Conservation (phyloP, 2,797 vertebrate genomes). For the Danionella dracula region DNA sequence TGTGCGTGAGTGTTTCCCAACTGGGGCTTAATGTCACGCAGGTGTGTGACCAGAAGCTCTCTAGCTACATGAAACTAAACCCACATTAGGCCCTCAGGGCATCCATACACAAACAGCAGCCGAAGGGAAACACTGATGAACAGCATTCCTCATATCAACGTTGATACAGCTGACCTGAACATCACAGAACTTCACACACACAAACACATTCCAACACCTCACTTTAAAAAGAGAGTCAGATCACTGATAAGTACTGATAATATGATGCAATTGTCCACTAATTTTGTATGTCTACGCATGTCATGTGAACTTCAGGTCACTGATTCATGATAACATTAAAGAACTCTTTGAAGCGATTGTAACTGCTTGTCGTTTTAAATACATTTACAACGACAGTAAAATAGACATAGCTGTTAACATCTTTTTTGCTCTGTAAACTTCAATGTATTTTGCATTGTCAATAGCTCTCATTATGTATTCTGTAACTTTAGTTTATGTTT, state of each 20-base stretch:
- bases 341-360: not conserved
- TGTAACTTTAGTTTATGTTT: no score
- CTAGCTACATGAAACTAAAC: constrained; percentile 28
- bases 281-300: not conserved
- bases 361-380: not conserved
- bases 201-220: not conserved
- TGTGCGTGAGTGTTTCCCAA: not conserved
- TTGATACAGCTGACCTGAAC: not conserved
- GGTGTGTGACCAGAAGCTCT: constrained; percentile 25
- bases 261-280: not conserved
- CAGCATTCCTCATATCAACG: constrained; percentile 7
- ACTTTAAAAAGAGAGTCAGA: not conserved
- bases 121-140: not conserved
- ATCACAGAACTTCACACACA: not conserved
- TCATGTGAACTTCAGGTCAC: not conserved
- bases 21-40: constrained; percentile 2
- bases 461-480: no score
- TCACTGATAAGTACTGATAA: not conserved
- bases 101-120: not conserved
- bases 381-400: no score
- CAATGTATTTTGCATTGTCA: no score
- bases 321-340: not conserved
- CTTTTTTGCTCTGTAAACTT: no score
- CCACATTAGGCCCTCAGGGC: not conserved
- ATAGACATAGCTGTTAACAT: no score